Evolutionary conservation across 2,888 invertebrate species (phyloP).

Genomic region (Alloscopus bannaensis): DNA sequence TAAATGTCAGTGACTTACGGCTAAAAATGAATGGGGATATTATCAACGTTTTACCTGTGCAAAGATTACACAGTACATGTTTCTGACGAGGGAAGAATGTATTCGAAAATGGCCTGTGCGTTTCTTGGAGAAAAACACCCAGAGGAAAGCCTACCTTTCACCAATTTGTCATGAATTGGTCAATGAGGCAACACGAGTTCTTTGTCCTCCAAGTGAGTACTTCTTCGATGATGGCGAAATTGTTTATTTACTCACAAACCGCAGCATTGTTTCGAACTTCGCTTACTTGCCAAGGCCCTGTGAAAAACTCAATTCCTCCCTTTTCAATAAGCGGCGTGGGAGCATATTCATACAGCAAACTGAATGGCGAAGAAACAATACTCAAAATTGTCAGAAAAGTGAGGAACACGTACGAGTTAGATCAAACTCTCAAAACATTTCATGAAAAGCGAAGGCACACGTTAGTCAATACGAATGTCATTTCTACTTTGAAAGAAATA

Average conservation of each 20-base stretch:
- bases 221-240: constrained; percentile 8
- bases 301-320: neutral
- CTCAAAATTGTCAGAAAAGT: constrained; percentile 9
- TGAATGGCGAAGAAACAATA: constrained; percentile 17
- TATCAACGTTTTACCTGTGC: constrained; percentile 25
- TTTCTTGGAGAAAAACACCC: neutral
- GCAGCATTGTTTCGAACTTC: neutral
- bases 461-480: neutral
- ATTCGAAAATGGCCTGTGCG: constrained; percentile 2
- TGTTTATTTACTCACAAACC: constrained; percentile 1
- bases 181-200: neutral
- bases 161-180: constrained; percentile 29
- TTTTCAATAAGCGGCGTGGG: constrained; percentile 19
- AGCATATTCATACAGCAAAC: constrained; percentile 10
- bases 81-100: constrained; percentile 2
- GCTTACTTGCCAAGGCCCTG: constrained; percentile 10
- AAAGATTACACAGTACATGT: constrained; percentile 23
- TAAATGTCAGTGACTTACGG: neutral
- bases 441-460: neutral
- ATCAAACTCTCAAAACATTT: neutral
- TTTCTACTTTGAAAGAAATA: neutral
- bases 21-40: constrained; percentile 23
- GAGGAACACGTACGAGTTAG: constrained; percentile 17
- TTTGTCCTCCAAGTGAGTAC: constrained; percentile 20
- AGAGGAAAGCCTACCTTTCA: neutral